These are phyloP conservation scores for Chaetodon auriga DNA, from an alignment of 2,113 vertebrate genomes.

Conservation along the genomic window DNA sequence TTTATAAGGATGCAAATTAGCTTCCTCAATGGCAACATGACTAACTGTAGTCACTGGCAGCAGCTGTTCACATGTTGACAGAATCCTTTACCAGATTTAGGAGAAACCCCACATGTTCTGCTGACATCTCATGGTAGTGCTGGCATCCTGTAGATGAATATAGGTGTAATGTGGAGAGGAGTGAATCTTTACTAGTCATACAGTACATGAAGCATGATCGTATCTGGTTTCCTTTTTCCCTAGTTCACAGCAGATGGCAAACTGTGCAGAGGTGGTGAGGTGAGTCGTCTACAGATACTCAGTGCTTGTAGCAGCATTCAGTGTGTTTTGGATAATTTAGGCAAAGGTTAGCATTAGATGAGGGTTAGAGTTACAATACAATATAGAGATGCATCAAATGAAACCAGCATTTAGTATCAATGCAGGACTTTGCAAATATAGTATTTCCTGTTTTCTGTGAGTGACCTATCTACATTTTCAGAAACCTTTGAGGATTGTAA, in stretches of 20 bases:
- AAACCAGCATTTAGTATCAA: neutral
- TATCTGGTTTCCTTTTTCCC: neutral
- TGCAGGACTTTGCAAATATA: conserved; percentile 14
- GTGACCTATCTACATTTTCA: conserved; percentile 1
- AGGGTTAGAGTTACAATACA: neutral
- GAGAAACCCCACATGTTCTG: neutral
- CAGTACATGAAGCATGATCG: neutral
- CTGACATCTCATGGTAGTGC: neutral
- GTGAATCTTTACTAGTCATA: neutral
- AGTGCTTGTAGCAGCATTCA: neutral
- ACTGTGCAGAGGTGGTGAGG: neutral
- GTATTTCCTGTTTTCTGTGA: neutral
- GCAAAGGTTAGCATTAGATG: neutral
- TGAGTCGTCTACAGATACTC: neutral
- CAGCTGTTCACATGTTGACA: neutral
- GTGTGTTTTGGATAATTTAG: neutral
- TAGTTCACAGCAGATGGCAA: neutral
- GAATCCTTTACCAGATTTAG: neutral
- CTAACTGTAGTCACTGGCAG: neutral
- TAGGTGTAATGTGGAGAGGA: too few relatives aligned
- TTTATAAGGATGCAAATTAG: neutral
- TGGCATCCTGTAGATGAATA: neutral
- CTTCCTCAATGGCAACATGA: neutral
- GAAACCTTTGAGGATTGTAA: neutral
- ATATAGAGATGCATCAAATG: conserved; percentile 7